Evolutionary conservation across 2,888 invertebrate genomes (phyloP), one percentile per base, ranked within the genome.

Genomic region (Gastrophysa polygoni): DNA sequence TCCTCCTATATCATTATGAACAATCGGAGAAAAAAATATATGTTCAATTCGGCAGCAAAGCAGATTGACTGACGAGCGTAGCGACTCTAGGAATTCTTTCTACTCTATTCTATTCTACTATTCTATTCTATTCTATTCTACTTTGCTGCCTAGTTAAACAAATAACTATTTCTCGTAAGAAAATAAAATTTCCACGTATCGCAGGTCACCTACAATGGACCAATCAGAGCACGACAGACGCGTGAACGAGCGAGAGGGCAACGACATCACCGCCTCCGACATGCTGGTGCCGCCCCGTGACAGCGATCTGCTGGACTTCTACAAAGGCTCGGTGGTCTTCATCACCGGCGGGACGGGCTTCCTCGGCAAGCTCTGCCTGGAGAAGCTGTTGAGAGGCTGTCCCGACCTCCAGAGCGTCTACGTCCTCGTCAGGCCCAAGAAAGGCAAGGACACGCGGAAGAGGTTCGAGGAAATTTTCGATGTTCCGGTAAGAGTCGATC

Each of bases 401-500:
- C 82, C 75, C 83, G 70, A 75, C 48, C 21, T 78, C 5, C 73
- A 75, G 5, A 75, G 71, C 43, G 71, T 80, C 21, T 79, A 75
- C 54, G 66, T 80, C n/a, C 60, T 80, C 46, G 68, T 79, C 2
- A 64, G 81, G 8, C 67, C 73, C 28, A 80, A 80, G 66, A 77
- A 75, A 43, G 78, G 78, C 6, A 75, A 76, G 56, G 72, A 73
- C n/a, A 63, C 70, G 10, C 61, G 72, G 21, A 68, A 71, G 18
- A 68, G 80, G 29, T 74, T 79, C 20, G 84, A 87, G 34, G 87
- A 88, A 56, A 82, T 89, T 58, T 86, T 87, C 63, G 85, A 85
- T 48, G 85, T 87, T 67, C 83, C 84, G 71, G 89, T 89, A n/a
- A n/a, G n/a, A n/a, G n/a, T n/a, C n/a, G n/a, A n/a, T n/a, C n/a